A percentile compares a stretch with the other conserved stretches of the same genome.
Conservation (phyloP, 2,113 vertebrate species). For the Ifrita kowaldi region DNA sequence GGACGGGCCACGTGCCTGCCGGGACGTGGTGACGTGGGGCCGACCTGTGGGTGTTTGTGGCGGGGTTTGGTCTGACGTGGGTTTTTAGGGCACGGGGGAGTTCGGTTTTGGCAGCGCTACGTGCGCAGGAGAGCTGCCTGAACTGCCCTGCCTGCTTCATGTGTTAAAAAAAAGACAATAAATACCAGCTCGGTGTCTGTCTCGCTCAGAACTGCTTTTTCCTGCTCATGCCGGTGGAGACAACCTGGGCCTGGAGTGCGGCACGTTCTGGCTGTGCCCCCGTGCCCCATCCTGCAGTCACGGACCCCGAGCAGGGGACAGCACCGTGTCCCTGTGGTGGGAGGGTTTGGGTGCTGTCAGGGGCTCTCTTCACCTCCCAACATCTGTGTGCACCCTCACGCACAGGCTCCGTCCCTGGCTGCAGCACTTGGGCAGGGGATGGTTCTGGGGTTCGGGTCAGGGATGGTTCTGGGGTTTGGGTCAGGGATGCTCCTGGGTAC, state of each 20-base stretch:
- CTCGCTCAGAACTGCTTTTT: constrained; percentile 31
- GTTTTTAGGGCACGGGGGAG: background rate
- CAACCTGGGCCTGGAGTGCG: background rate
- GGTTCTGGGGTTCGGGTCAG: background rate
- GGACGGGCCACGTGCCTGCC: background rate
- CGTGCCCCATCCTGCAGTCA: background rate
- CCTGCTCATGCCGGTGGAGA: constrained; percentile 34
- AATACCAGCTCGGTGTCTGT: constrained; percentile 24
- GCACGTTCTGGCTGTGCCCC: background rate
- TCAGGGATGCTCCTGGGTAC: background rate
- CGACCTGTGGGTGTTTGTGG: background rate
- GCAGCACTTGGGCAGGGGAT: fast-evolving
- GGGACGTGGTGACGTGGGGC: background rate
- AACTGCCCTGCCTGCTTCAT: background rate
- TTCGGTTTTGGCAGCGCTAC: background rate
- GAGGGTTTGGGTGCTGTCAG: background rate
- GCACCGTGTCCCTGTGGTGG: fast-evolving
- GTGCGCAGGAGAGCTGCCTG: background rate
- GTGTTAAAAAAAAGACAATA: background rate
- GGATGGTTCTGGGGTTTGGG: background rate
- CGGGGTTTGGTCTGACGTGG: background rate
- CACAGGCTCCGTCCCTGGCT: fast-evolving
- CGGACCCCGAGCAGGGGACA: fast-evolving
- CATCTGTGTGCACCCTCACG: background rate
- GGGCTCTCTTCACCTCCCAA: background rate